Percentiles rank a stretch among this genome's conserved stretches.
phyloP scores from a whole-genome alignment of 2,797 vertebrate genomes.

The Botia almorhae region DNA sequence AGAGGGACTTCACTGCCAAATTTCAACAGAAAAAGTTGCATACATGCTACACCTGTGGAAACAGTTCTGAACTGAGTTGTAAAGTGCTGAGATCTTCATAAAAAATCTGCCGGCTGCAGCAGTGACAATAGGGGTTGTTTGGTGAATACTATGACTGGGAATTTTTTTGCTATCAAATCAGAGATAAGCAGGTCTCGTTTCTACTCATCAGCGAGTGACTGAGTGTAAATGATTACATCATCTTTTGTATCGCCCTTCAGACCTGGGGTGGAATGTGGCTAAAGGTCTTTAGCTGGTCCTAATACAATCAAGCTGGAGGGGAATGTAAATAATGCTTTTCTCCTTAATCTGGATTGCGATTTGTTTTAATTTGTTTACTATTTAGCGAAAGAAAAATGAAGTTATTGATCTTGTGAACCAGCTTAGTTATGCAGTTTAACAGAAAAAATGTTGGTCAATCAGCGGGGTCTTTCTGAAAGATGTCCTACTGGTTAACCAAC shows the following conservation, averaged over 20 bases:
- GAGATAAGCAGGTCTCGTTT: constrained; percentile 31
- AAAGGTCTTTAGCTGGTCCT: constrained; percentile 4
- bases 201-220: constrained; percentile 26
- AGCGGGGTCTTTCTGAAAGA: too few relatives aligned
- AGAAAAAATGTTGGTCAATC: neutral
- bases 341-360: neutral
- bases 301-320: constrained; percentile 1
- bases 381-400: too few relatives aligned
- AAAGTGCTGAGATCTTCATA: constrained; percentile 36
- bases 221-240: constrained; percentile 38
- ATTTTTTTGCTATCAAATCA: constrained; percentile 40
- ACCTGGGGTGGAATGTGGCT: constrained; percentile 15
- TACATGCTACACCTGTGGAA: constrained; percentile 20
- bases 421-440: too few relatives aligned
- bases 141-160: constrained; percentile 12
- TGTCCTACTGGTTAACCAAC: too few relatives aligned
- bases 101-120: neutral
- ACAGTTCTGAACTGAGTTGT: constrained; percentile 28
- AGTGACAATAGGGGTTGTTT: constrained; percentile 12
- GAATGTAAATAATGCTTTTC: neutral
- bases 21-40: constrained; percentile 34
- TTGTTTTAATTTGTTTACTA: too few relatives aligned
- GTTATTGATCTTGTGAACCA: too few relatives aligned
- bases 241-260: neutral
- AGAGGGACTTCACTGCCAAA: constrained; percentile 36